Conservation (phyloP, 1,140 invertebrate species). For the Aricia agestis region DNA sequence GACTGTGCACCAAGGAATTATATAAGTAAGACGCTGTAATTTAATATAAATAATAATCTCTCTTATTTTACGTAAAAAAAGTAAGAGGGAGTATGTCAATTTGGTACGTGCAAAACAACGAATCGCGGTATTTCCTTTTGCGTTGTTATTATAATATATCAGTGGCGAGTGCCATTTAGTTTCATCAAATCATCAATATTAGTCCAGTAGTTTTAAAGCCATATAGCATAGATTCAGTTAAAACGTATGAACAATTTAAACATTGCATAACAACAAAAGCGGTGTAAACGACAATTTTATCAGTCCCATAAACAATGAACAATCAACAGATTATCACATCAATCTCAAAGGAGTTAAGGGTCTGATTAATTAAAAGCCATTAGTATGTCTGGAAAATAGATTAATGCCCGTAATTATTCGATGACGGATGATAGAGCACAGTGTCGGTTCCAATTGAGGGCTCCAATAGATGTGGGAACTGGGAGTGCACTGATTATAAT, state of each 20-base stretch:
- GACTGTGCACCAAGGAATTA: too few relatives aligned
- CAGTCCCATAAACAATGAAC: background rate
- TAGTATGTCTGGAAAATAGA: background rate
- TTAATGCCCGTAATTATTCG: background rate
- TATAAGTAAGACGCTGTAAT: too few relatives aligned
- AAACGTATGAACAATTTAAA: background rate
- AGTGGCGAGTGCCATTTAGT: too few relatives aligned
- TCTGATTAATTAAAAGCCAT: background rate
- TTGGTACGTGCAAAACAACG: too few relatives aligned
- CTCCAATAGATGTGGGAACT: background rate
- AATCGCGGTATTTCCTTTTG: too few relatives aligned
- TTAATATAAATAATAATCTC: too few relatives aligned
- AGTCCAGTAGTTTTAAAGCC: too few relatives aligned
- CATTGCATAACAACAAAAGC: background rate
- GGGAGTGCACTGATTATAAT: background rate
- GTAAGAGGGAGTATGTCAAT: too few relatives aligned
- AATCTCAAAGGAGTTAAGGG: background rate
- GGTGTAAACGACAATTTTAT: background rate
- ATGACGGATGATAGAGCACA: background rate
- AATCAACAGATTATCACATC: background rate
- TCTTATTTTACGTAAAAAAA: too few relatives aligned
- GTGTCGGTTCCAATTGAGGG: background rate
- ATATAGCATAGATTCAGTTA: too few relatives aligned
- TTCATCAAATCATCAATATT: too few relatives aligned
- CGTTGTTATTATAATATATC: too few relatives aligned